Evolutionary conservation across 2,797 vertebrate species (phyloP).

Genomic region (Pangasius djambal): DNA sequence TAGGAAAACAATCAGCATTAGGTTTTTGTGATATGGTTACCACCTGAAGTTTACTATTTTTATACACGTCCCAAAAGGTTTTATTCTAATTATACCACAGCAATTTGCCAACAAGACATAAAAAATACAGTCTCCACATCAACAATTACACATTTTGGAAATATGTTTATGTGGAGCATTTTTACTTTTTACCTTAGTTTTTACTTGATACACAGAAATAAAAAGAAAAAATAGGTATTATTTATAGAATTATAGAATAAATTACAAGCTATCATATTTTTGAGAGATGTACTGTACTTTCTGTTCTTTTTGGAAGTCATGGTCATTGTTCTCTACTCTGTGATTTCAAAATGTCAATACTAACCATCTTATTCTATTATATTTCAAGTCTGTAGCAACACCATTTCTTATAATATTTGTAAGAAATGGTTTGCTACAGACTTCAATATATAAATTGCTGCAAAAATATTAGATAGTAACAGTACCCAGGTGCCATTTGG

Average conservation of each 20-base stretch:
- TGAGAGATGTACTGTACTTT: too few species aligned
- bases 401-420: neutral
- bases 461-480: too few species aligned
- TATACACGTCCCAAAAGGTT: neutral
- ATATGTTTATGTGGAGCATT: too few species aligned
- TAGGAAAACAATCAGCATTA: neutral
- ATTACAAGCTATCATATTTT: neutral
- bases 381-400: neutral
- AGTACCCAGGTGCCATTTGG: neutral
- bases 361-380: neutral
- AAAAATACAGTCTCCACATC: neutral
- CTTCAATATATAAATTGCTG: neutral
- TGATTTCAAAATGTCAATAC: neutral
- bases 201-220: too few species aligned
- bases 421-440: neutral
- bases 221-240: neutral
- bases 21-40: neutral
- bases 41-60: neutral
- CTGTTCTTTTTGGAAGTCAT: neutral
- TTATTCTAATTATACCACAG: neutral
- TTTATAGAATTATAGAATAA: neutral
- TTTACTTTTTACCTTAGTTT: too few species aligned
- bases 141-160: neutral
- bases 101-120: neutral
- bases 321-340: neutral